Conservation (phyloP, 1,140 invertebrate species). For the Melipona quadrifasciata region DNA sequence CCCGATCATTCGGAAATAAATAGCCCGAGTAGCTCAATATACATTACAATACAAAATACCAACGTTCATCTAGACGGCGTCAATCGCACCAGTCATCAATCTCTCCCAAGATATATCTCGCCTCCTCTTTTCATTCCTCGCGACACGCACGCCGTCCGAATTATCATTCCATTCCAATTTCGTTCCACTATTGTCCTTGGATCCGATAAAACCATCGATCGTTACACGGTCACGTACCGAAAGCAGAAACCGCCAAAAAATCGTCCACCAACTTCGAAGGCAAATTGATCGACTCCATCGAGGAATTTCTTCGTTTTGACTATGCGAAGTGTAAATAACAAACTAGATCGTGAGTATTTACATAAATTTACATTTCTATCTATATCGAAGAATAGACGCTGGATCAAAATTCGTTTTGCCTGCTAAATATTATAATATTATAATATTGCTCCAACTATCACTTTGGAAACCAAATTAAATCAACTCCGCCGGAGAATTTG, state of each 20-base stretch:
- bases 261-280: conserved; percentile 19
- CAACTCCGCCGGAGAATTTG: too few relatives aligned
- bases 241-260: conserved; percentile 10
- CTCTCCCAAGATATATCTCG: conserved; percentile 14
- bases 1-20: conserved; percentile 16
- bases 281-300: not conserved
- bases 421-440: too few relatives aligned
- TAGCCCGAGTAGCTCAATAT: conserved; percentile 14
- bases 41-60: conserved; percentile 45
- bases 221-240: conserved; percentile 40
- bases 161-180: conserved; percentile 44
- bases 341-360: too few relatives aligned
- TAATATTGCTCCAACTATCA: too few relatives aligned
- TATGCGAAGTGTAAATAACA: too few relatives aligned
- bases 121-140: conserved; percentile 24
- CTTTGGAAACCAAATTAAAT: too few relatives aligned
- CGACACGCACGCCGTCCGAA: conserved; percentile 6
- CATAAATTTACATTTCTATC: too few relatives aligned
- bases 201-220: conserved; percentile 55
- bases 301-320: not conserved
- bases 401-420: too few relatives aligned
- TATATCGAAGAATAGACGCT: too few relatives aligned
- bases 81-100: conserved; percentile 41
- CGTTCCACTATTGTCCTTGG: conserved; percentile 45
- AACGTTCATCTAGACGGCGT: conserved; percentile 29